Evolutionary conservation across 2,113 vertebrate species (phyloP).

Genomic region (Caranx melampygus): DNA sequence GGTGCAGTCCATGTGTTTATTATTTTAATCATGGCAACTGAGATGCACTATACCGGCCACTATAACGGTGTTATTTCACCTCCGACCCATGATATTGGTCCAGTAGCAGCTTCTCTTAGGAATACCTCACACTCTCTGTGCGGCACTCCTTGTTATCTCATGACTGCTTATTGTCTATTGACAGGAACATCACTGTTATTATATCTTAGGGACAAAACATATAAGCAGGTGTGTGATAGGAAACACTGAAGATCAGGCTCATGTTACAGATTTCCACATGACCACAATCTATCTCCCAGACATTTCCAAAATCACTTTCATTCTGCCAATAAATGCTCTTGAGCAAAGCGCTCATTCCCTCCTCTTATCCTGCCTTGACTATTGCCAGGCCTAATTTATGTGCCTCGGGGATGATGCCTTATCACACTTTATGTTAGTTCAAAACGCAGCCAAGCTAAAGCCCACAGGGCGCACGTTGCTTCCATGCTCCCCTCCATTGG

Average conservation of each 20-base stretch:
- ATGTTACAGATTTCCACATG: neutral
- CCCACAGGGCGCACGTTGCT: neutral
- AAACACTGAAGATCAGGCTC: neutral
- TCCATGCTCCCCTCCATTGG: neutral
- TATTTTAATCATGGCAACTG: too few relatives aligned
- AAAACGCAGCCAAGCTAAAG: neutral
- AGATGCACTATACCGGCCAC: too few relatives aligned
- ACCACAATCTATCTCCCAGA: neutral
- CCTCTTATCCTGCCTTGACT: neutral
- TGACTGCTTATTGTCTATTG: too few relatives aligned
- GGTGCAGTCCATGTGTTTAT: too few relatives aligned
- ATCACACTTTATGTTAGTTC: neutral
- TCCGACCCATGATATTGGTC: too few relatives aligned
- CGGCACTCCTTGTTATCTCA: too few relatives aligned
- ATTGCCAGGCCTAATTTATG: constrained; percentile 2
- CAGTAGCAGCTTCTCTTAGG: too few relatives aligned
- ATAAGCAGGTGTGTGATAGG: neutral
- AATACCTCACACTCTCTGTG: too few relatives aligned
- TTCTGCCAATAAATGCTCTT: constrained; percentile 2
- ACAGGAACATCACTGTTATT: too few relatives aligned
- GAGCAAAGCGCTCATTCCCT: neutral
- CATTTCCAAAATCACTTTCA: neutral
- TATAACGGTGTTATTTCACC: too few relatives aligned
- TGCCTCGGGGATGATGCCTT: neutral
- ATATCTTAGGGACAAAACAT: neutral